phyloP scores from a whole-genome alignment of 2,797 vertebrate species.

The Rhadinocentrus ornatus region DNA sequence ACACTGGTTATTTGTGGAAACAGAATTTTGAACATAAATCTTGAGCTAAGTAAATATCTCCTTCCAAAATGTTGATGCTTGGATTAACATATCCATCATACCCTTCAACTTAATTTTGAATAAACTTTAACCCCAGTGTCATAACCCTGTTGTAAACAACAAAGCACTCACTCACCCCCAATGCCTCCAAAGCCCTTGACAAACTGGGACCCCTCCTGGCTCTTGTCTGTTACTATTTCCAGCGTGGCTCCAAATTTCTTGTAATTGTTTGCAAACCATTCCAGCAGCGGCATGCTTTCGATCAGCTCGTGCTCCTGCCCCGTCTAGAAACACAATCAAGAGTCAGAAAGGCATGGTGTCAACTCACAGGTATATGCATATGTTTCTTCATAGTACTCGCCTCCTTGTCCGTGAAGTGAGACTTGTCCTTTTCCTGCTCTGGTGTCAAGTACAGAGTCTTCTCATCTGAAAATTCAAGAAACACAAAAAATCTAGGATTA shows the following conservation, averaged over 20 bases:
- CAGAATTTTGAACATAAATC: background rate
- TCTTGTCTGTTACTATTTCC: constrained; percentile 99
- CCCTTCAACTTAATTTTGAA: background rate
- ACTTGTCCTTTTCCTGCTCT: constrained; percentile 99
- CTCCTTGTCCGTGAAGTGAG: constrained; percentile 99
- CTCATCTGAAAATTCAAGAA: constrained; percentile 84
- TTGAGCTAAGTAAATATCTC: too few species aligned
- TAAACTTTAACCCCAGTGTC: background rate
- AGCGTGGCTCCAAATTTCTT: constrained; percentile 99
- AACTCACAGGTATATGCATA: background rate
- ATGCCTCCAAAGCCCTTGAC: constrained; percentile 99
- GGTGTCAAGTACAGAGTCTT: constrained; percentile 98
- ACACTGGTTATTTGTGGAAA: background rate
- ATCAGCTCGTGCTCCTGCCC: constrained; percentile 98
- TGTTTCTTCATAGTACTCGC: constrained; percentile 70
- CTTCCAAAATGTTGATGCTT: background rate
- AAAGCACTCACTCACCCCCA: constrained; percentile 91
- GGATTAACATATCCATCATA: background rate
- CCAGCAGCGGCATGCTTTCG: constrained; percentile 98
- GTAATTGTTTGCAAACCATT: constrained; percentile 99
- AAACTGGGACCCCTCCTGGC: constrained; percentile 99
- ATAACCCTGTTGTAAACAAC: background rate
- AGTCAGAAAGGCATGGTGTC: constrained; percentile 16
- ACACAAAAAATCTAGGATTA: background rate
- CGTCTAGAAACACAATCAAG: constrained; percentile 81